A percentile compares a stretch with the other conserved stretches of the same genome.
Evolutionary conservation across 2,797 vertebrate genomes (phyloP).

Genomic region (Kryptolebias ocellatus): DNA sequence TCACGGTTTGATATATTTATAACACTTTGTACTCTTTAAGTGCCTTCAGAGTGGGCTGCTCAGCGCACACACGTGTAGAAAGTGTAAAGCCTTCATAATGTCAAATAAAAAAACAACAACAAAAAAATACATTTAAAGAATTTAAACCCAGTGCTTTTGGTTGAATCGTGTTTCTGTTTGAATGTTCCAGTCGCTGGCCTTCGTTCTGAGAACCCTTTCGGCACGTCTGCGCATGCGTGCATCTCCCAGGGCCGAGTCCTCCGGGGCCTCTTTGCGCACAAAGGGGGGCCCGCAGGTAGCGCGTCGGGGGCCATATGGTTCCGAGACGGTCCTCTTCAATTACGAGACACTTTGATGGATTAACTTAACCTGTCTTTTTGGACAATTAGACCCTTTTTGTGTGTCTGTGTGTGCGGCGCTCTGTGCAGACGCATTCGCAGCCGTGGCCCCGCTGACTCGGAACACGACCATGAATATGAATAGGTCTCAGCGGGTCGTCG

Average conservation of each 20-base stretch:
- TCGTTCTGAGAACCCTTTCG: no score
- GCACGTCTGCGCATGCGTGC: constrained; percentile 12
- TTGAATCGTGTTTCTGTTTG: no score
- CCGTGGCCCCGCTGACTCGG: no score
- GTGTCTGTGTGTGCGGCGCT: constrained; percentile 76
- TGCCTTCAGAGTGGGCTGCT: constrained; percentile 71
- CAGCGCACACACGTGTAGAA: constrained; percentile 65
- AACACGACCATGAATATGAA: constrained; percentile 92
- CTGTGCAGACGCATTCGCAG: constrained; percentile 77
- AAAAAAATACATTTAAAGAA: constrained; percentile 12
- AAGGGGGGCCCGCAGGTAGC: constrained; percentile 78
- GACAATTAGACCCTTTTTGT: constrained; percentile 81
- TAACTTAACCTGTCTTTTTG: constrained; percentile 86
- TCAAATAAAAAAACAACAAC: constrained; percentile 36
- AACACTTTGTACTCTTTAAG: constrained; percentile 73
- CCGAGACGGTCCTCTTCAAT: constrained; percentile 92
- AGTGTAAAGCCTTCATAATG: constrained; percentile 60
- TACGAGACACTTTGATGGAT: constrained; percentile 97
- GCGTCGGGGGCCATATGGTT: constrained; percentile 94
- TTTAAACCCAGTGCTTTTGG: no score
- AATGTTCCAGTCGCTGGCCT: no score
- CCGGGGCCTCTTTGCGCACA: constrained; percentile 61
- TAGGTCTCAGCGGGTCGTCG: constrained; percentile 74
- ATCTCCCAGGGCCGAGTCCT: constrained; percentile 48
- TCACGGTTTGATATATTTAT: constrained; percentile 88